These are phyloP conservation scores for Notoglanidium macrostoma DNA, from an alignment of 2,797 vertebrate species.

Conservation along the genomic window DNA sequence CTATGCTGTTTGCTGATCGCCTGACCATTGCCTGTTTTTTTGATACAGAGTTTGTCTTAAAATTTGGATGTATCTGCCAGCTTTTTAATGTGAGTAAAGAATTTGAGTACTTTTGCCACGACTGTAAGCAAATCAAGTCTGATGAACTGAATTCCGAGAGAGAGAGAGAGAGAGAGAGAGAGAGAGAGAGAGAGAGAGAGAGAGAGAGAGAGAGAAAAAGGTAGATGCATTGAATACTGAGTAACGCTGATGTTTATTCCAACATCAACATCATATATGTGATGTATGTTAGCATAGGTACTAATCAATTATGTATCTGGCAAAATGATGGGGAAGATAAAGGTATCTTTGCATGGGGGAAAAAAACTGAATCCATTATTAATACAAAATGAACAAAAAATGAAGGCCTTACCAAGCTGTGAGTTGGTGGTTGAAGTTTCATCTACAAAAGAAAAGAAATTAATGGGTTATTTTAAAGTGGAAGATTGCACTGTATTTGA, in stretches of 20 bases:
- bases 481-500: not conserved
- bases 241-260: not conserved
- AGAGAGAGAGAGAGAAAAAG: not conserved
- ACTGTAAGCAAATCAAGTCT: not conserved
- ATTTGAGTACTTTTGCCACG: not conserved
- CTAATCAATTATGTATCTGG: not conserved
- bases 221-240: no score
- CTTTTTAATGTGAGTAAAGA: not conserved
- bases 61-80: not conserved
- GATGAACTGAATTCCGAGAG: not conserved
- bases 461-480: not conserved
- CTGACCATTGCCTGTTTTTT: not conserved
- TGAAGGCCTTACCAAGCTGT: slow-evolving; percentile 85
- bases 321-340: not conserved
- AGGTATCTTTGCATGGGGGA: not conserved
- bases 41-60: not conserved
- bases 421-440: slow-evolving; percentile 92
- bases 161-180: not conserved
- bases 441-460: slow-evolving; percentile 75
- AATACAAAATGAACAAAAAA: slow-evolving; percentile 6
- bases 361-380: not conserved
- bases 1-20: not conserved
- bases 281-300: not conserved
- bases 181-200: not conserved
- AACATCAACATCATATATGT: not conserved